These are phyloP conservation scores for Heliornis fulica DNA, from an alignment of 2,113 vertebrate genomes.

Conservation along the genomic window DNA sequence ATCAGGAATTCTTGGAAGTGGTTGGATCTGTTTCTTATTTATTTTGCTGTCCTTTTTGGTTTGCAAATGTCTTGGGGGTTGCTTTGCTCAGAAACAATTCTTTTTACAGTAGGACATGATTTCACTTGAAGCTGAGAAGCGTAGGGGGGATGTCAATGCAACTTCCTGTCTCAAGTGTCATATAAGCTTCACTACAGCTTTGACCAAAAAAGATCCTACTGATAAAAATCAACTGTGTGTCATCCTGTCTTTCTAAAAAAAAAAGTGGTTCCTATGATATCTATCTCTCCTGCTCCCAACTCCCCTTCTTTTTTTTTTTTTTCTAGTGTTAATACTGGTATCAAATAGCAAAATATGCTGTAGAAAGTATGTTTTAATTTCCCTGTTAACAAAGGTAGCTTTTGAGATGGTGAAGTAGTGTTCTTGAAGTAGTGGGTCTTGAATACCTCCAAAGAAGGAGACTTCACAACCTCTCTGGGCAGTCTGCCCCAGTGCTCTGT, in stretches of 20 bases:
- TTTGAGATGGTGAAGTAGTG: background rate
- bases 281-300: background rate
- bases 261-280: accelerated
- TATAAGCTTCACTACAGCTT: background rate
- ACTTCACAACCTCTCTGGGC: too few species aligned
- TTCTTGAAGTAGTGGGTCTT: background rate
- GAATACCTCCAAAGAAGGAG: too few species aligned
- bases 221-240: background rate
- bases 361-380: background rate
- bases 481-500: too few species aligned
- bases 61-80: background rate
- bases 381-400: background rate
- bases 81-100: background rate
- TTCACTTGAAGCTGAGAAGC: background rate
- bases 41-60: background rate
- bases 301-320: background rate
- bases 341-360: background rate
- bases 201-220: background rate
- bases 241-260: background rate
- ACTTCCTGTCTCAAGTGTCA: background rate
- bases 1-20: background rate
- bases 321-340: background rate
- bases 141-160: background rate
- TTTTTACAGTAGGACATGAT: background rate
- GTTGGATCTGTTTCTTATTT: background rate